These are phyloP conservation scores for Platichthys stellatus DNA, from an alignment of 2,113 vertebrate species.

Conservation along the genomic window DNA sequence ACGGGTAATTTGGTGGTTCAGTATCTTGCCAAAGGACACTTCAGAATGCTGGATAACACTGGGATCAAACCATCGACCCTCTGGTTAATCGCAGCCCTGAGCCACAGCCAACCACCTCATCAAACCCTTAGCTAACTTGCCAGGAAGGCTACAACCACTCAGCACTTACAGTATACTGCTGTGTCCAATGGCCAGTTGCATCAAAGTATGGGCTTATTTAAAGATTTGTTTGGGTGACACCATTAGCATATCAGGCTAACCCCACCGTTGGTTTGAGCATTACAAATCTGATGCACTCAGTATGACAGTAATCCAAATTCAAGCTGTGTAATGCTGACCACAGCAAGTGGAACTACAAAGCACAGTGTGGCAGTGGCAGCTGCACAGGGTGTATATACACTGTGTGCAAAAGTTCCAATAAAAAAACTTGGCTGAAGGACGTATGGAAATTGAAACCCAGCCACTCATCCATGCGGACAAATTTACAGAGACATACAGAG, in stretches of 20 bases:
- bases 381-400: background rate
- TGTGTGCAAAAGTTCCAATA: conserved; percentile 1
- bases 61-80: too few species aligned
- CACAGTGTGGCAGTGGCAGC: conserved; percentile 2
- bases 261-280: background rate
- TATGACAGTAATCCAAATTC: background rate
- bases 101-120: background rate
- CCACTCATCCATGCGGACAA: conserved; percentile 40
- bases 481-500: conserved; percentile 52
- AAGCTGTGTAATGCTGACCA: background rate
- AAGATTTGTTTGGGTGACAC: background rate
- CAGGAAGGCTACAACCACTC: background rate
- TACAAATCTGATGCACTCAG: background rate
- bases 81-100: too few species aligned
- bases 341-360: conserved; percentile 1
- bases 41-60: too few species aligned
- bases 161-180: too few species aligned
- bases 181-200: background rate
- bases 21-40: too few species aligned
- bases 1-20: too few species aligned
- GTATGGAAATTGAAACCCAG: conserved; percentile 43
- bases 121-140: background rate
- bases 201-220: background rate
- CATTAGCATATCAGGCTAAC: background rate
- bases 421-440: conserved; percentile 38